phyloP scores from a whole-genome alignment of 2,113 vertebrate genomes.

The Tragelaphus strepsiceros region DNA sequence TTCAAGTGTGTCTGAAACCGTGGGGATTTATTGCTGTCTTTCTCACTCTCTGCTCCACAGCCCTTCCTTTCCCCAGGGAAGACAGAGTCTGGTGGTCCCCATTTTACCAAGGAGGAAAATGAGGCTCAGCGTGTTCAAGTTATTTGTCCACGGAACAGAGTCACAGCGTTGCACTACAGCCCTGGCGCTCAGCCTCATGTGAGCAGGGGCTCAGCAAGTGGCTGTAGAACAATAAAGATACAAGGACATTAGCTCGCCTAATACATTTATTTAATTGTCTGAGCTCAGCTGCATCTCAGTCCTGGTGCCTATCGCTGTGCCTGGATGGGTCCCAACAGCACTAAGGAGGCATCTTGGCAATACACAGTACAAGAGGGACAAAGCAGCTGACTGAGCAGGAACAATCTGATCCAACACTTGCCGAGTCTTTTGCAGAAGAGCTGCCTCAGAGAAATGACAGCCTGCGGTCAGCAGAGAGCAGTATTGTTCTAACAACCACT shows the following conservation, averaged over 20 bases:
- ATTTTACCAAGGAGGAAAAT: background rate
- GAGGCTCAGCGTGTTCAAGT: background rate
- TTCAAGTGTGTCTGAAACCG: background rate
- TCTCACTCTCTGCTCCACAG: background rate
- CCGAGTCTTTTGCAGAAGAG: background rate
- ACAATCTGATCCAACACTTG: no score
- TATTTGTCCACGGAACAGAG: background rate
- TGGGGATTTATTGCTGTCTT: background rate
- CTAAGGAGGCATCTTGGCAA: no score
- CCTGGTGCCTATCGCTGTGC: background rate
- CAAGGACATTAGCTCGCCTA: background rate
- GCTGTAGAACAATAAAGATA: background rate
- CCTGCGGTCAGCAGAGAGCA: conserved; percentile 55
- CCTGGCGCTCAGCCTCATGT: rapidly evolving
- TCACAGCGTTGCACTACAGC: background rate
- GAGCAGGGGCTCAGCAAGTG: background rate
- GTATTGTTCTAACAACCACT: conserved; percentile 30
- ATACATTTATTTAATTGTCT: background rate
- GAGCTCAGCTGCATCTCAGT: background rate
- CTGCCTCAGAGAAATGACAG: background rate
- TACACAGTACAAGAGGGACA: background rate
- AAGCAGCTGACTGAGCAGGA: background rate
- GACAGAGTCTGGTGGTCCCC: background rate
- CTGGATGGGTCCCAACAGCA: background rate
- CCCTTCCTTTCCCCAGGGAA: background rate